phyloP scores from a whole-genome alignment of 2,888 invertebrate species.

The Nemotelus nigrinus region DNA sequence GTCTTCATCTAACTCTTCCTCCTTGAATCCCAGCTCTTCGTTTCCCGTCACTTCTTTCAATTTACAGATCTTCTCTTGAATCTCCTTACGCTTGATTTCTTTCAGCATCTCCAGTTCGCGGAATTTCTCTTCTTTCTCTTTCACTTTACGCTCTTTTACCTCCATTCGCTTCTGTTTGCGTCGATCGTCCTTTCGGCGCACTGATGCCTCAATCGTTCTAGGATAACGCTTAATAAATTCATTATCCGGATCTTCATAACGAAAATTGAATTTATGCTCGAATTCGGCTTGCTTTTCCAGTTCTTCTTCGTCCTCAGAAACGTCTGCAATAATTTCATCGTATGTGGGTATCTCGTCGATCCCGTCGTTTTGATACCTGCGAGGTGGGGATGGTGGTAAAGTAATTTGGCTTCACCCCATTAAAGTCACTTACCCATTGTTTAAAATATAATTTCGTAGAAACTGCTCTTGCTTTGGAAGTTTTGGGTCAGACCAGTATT shows the following conservation, averaged over 20 bases:
- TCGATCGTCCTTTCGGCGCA: conserved; percentile 82
- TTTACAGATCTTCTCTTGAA: conserved; percentile 86
- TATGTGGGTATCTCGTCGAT: conserved; percentile 70
- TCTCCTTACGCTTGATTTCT: conserved; percentile 87
- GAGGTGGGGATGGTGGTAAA: conserved; percentile 5
- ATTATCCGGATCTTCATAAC: conserved; percentile 95
- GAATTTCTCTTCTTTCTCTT: conserved; percentile 81
- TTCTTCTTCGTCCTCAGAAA: conserved; percentile 82
- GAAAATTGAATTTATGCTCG: conserved; percentile 94
- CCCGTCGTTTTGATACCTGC: conserved; percentile 67
- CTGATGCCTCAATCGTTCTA: conserved; percentile 83
- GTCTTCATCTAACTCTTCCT: conserved; percentile 86
- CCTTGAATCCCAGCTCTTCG: conserved; percentile 68
- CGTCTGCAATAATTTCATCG: conserved; percentile 74
- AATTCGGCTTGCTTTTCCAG: conserved; percentile 88
- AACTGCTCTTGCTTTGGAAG: conserved; percentile 88
- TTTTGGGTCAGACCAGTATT: conserved; percentile 85
- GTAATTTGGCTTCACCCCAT: background rate
- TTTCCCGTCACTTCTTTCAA: conserved; percentile 90
- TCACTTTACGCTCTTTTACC: conserved; percentile 76
- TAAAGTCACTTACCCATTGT: conserved; percentile 71
- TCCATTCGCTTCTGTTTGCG: conserved; percentile 83
- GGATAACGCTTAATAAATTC: conserved; percentile 94
- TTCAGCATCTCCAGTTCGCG: conserved; percentile 90
- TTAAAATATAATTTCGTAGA: conserved; percentile 90